Percentiles rank a stretch among this genome's conserved stretches.
These are phyloP conservation scores for Drosophila neotestacea DNA, from an alignment of 2,888 invertebrate genomes.

Conservation along the genomic window DNA sequence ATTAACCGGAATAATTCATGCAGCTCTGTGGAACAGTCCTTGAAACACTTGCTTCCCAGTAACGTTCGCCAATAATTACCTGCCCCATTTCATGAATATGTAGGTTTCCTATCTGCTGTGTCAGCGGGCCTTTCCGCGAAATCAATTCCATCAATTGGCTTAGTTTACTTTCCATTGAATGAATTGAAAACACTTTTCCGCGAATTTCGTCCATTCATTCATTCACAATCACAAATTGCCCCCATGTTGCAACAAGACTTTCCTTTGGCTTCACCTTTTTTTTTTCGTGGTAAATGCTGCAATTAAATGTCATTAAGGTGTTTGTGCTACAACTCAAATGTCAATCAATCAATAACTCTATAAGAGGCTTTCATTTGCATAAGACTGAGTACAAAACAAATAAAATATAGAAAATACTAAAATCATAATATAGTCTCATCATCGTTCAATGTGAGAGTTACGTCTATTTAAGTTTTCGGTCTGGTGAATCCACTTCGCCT, in stretches of 20 bases:
- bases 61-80: conserved; percentile 26
- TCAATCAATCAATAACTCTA: conserved; percentile 23
- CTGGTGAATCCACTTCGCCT: conserved; percentile 52
- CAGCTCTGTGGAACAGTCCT: conserved; percentile 32
- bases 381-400: conserved; percentile 1
- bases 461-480: conserved; percentile 43
- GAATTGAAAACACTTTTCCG: conserved; percentile 53
- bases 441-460: conserved; percentile 1
- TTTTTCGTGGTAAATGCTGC: conserved; percentile 46
- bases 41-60: conserved; percentile 36
- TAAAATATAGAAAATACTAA: not conserved
- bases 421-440: not conserved
- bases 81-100: conserved; percentile 3
- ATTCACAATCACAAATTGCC: conserved; percentile 24
- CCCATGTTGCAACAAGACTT: conserved; percentile 25
- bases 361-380: conserved; percentile 28
- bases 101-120: not conserved
- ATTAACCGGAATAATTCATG: conserved; percentile 52
- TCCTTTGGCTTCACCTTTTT: conserved; percentile 30
- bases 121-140: conserved; percentile 48
- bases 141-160: conserved; percentile 63
- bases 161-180: conserved; percentile 55
- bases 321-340: conserved; percentile 25
- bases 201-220: conserved; percentile 48
- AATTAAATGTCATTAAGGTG: conserved; percentile 56